A percentile compares a stretch with the other conserved stretches of the same genome.
These are phyloP conservation scores for Meandrina meandrites DNA, from an alignment of 92 coral and sea anemone genomes.

Conservation along the genomic window DNA sequence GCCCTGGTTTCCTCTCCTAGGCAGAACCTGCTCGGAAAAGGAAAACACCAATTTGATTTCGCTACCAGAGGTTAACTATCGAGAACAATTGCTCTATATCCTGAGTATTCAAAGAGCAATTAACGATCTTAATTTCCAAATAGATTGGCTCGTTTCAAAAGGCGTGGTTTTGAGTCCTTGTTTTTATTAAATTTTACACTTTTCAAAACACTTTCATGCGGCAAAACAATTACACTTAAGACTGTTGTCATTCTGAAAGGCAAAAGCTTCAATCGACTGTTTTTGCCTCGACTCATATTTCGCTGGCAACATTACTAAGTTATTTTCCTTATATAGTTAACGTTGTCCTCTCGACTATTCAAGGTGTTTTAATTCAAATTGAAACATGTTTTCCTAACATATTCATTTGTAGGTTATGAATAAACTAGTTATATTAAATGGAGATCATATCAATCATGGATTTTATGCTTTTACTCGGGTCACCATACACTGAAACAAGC, in stretches of 20 bases:
- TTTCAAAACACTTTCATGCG: constrained; percentile 3
- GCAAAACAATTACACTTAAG: neutral
- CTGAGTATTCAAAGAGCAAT: constrained; percentile 12
- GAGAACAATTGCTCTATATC: constrained; percentile 24
- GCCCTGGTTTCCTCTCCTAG: constrained; percentile 45
- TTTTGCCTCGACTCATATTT: neutral
- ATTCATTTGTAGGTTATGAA: constrained; percentile 2
- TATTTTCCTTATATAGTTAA: neutral
- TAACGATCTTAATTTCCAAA: constrained; percentile 34
- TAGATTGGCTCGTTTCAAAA: constrained; percentile 29
- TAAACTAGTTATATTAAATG: neutral
- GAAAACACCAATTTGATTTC: constrained; percentile 29
- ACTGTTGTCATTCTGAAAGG: constrained; percentile 2
- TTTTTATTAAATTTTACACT: constrained; percentile 22
- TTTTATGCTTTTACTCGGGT: neutral
- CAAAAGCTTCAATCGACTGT: neutral
- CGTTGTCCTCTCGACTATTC: neutral
- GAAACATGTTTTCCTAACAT: neutral
- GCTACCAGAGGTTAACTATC: constrained; percentile 40
- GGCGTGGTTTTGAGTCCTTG: constrained; percentile 30
- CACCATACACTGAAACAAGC: neutral
- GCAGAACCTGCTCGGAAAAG: constrained; percentile 31
- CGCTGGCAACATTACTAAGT: neutral
- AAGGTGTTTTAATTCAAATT: neutral
- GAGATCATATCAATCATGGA: neutral